Evolutionary conservation across 2,113 vertebrate species (phyloP).

Genomic region (Erythrocebus patas): DNA sequence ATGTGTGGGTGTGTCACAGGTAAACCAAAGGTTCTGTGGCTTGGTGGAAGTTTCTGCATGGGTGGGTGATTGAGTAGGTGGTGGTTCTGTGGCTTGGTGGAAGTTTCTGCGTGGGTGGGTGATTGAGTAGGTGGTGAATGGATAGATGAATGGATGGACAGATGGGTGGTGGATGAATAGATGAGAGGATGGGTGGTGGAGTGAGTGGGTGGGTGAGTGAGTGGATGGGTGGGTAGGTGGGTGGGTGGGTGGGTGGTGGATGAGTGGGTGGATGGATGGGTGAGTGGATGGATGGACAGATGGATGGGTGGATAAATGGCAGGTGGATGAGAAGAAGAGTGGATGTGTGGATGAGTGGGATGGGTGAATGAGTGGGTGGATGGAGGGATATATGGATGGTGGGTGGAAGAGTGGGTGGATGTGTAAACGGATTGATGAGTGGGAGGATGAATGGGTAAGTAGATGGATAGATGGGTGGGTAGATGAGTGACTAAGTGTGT

Average conservation of each 20-base stretch:
- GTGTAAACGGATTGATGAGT: neutral
- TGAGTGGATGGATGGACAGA: neutral
- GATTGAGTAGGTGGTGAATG: fast-evolving
- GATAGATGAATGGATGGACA: no score
- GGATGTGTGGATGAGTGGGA: neutral
- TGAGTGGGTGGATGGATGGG: neutral
- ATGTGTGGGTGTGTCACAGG: fast-evolving
- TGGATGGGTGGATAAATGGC: neutral
- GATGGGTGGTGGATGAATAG: fast-evolving
- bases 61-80: no score
- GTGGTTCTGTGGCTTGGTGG: fast-evolving
- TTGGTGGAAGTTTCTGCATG: neutral
- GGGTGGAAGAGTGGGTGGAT: neutral
- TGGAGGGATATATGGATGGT: neutral
- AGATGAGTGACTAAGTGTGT: neutral
- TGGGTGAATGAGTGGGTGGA: neutral
- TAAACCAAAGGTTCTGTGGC: neutral
- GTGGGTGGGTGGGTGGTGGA: neutral
- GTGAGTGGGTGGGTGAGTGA: neutral
- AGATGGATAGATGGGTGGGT: fast-evolving
- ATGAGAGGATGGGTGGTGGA: neutral
- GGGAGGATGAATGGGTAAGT: neutral
- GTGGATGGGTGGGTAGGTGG: neutral
- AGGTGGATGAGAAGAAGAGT: neutral
- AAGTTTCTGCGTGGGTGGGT: neutral